Evolutionary conservation across 2,888 invertebrate species (phyloP).

Genomic region (Carabus problematicus): DNA sequence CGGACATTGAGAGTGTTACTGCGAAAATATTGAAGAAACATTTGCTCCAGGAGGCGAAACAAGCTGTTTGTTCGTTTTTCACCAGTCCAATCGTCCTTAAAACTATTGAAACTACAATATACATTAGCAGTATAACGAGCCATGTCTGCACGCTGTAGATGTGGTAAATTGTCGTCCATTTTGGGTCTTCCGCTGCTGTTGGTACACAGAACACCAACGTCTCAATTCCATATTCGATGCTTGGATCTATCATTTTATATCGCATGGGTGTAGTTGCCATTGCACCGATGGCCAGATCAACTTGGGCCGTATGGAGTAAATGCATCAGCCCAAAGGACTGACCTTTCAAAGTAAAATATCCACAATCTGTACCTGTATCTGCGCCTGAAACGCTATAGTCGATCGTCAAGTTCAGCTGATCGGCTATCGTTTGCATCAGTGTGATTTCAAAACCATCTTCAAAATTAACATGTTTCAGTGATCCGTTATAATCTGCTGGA

Average conservation of each 20-base stretch:
- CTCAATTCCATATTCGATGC: slow-evolving; percentile 44
- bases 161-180: slow-evolving; percentile 44
- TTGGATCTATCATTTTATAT: slow-evolving; percentile 42
- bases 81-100: background rate
- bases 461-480: slow-evolving; percentile 31
- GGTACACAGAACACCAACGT: slow-evolving; percentile 45
- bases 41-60: slow-evolving; percentile 22
- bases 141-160: slow-evolving; percentile 38
- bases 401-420: slow-evolving; percentile 42
- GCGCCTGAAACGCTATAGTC: slow-evolving; percentile 40
- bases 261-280: slow-evolving; percentile 39
- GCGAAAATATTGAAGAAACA: slow-evolving; percentile 39
- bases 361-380: slow-evolving; percentile 45
- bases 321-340: slow-evolving; percentile 45
- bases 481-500: slow-evolving; percentile 18
- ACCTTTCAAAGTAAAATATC: slow-evolving; percentile 42
- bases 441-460: slow-evolving; percentile 45
- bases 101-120: slow-evolving; percentile 23
- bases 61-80: background rate
- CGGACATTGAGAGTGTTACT: slow-evolving; percentile 28
- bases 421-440: slow-evolving; percentile 45
- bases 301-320: slow-evolving; percentile 41
- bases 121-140: slow-evolving; percentile 18
- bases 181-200: slow-evolving; percentile 38
- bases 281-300: slow-evolving; percentile 45